Evolutionary conservation across 2,113 vertebrate species (phyloP), one percentile per base, ranked within the genome.

Genomic region (Xiphias gladius): DNA sequence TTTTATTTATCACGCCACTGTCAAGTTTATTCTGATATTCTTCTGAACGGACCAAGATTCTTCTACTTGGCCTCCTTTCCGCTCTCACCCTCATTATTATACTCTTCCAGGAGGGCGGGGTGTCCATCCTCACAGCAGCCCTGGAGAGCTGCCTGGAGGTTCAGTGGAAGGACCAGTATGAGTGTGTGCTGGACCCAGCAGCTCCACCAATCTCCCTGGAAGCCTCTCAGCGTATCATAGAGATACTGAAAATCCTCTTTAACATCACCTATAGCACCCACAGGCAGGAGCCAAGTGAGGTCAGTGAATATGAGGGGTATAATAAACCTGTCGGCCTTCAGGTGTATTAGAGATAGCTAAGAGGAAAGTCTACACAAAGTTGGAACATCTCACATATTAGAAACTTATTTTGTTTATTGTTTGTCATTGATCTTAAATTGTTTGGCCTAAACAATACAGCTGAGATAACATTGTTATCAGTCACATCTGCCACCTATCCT

Each of bases 231-330:
- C 86, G 85, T 0, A 65, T 90, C 48, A 80, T 86, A 30, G 95
- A 96, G 86, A 93, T 96, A 66, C 94, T 95, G 61, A 96, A 96
- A 90, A 93, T 93, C 78, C 91, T 96, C 82, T 96, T 96, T 84
- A 96, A 94, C 80, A 91, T 96, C 85, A 95, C 93, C 10, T 86
- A 88, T 88, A 93, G 92, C 78, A 81, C 65, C 50, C 94, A 91
- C 90, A 88, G 93, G 63, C 91, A 94, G 79, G 92, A 93, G 63
- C 95, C 93, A 0, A 92, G 90, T 41, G 95, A 95, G 92, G 95
- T 94, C 43, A 82, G 93, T 65, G 37, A 61, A 7, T 16, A 19
- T 37, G 26, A 54, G 19, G 28, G 2, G 7, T 8, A 11, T 30
- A 0, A 43, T n/a, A 17, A 62, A 28, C 11, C 28, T 41, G 13